Percentiles rank a stretch among this genome's conserved stretches.
Evolutionary conservation across 2,797 vertebrate genomes (phyloP).

Genomic region (Xenops minutus): DNA sequence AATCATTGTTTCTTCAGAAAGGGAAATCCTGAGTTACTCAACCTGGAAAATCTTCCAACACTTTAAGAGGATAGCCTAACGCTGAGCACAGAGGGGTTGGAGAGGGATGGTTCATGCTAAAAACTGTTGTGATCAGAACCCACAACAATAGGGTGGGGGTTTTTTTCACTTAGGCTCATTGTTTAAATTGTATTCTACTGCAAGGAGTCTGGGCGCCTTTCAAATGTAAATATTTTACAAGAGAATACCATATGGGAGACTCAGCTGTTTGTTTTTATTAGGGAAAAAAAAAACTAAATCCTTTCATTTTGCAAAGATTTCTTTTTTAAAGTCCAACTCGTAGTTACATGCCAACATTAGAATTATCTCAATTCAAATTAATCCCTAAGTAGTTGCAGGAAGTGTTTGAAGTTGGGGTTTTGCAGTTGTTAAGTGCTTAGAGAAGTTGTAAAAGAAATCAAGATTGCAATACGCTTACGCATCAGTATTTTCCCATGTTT

Average conservation of each 20-base stretch:
- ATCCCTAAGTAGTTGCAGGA: constrained; percentile 59
- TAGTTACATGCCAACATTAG: constrained; percentile 48
- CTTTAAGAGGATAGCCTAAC: background rate
- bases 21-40: background rate
- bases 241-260: constrained; percentile 64
- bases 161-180: constrained; percentile 39
- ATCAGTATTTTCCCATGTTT: background rate
- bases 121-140: constrained; percentile 27
- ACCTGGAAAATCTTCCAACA: background rate
- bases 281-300: constrained; percentile 34
- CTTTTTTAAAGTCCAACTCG: background rate
- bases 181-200: constrained; percentile 62
- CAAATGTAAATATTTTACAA: constrained; percentile 63
- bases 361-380: constrained; percentile 70
- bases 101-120: background rate
- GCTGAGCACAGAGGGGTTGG: background rate
- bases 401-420: constrained; percentile 32
- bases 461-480: constrained; percentile 1
- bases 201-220: constrained; percentile 57
- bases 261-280: constrained; percentile 62
- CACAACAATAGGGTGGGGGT: constrained; percentile 7
- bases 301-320: constrained; percentile 4
- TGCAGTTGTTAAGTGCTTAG: constrained; percentile 35
- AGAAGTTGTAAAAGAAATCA: constrained; percentile 42
- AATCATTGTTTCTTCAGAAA: constrained; percentile 9